Percentiles rank a stretch among this genome's conserved stretches.
These are phyloP conservation scores for Pseudotriccus pelzelni DNA, from an alignment of 2,797 vertebrate species.

Conservation along the genomic window DNA sequence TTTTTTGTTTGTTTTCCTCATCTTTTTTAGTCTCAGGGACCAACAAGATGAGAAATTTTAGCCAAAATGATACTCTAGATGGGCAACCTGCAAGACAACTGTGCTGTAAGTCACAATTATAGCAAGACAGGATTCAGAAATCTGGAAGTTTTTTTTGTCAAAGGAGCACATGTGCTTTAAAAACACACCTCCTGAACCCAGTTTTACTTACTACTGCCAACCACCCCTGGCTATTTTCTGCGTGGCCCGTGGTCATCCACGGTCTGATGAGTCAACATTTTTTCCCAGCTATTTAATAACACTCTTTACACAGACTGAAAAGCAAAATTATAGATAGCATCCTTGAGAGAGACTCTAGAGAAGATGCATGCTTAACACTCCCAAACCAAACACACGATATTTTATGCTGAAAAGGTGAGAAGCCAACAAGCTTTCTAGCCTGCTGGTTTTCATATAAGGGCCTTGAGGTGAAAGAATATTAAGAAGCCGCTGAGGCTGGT, in stretches of 20 bases:
- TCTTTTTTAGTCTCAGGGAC: neutral
- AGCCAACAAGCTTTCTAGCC: neutral
- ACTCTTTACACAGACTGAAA: neutral
- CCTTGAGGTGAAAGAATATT: neutral
- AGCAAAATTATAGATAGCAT: neutral
- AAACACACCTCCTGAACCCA: neutral
- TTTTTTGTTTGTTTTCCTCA: neutral
- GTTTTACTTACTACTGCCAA: neutral
- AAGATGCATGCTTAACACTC: neutral
- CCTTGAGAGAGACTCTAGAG: neutral
- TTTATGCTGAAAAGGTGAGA: neutral
- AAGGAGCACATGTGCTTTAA: neutral
- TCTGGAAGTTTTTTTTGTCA: neutral
- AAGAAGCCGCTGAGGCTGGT: neutral
- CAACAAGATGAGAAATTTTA: neutral
- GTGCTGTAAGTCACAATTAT: neutral
- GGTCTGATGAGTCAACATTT: neutral
- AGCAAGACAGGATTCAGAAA: neutral
- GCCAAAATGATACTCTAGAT: neutral
- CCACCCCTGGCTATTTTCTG: neutral
- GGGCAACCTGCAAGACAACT: neutral
- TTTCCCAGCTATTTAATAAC: neutral
- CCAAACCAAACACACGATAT: neutral
- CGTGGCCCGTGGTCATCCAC: neutral
- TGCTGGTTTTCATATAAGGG: neutral